Base-by-base conservation (phyloP, 2,797 vertebrate species). In the Fistularia tabacaria region DNA sequence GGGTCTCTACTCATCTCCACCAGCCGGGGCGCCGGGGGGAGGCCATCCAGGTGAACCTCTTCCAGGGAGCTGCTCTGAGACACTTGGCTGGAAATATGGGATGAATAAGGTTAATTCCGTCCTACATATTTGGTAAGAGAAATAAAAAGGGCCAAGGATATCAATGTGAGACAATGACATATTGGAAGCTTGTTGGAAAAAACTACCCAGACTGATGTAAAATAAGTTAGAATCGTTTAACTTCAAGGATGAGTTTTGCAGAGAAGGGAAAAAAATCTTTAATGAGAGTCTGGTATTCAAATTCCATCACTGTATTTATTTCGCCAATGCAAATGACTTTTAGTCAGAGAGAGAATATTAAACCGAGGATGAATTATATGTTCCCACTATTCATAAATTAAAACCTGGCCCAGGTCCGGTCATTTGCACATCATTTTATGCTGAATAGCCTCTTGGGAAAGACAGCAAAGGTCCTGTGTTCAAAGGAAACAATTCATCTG, bases 1-100 rank as follows among this genome's bases (percentile, higher is more conserved):
- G 95, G 97, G 86, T 99, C 97, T 64, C 96, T 92, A 74, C 93
- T 93, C 97, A 99, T 98, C 84, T 98, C 96, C 82, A 98, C 92
- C 84, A 93, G 92, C 55, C 97, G 92, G 15, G 97, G 94, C 10
- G 93, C 61, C 0, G 97, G 95, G 73, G 94, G 95, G 72, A 92
- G 87, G 66, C 86, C 92, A 45, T 98, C 95, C 71, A 93, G 84
- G 76, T 91, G 93, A 60, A 95, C 93, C 85, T 98, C 95, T 76
- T 99, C 95, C 90, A 95, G 92, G 63, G 94, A 92, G 76, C 91
- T 91, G 70, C 92, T 90, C 84, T 95, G 94, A 71, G 93, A 95
- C 82, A 96, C 90, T 90, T 95, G 93, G 89, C 95, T 98, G 87
- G 66, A 58, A 58, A 59, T 57, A 2, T 56, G 6, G 4, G 45